A percentile compares a stretch with the other conserved stretches of the same genome.
Conservation (phyloP, 2,113 vertebrate species). For the Leptocoma aspasia region DNA sequence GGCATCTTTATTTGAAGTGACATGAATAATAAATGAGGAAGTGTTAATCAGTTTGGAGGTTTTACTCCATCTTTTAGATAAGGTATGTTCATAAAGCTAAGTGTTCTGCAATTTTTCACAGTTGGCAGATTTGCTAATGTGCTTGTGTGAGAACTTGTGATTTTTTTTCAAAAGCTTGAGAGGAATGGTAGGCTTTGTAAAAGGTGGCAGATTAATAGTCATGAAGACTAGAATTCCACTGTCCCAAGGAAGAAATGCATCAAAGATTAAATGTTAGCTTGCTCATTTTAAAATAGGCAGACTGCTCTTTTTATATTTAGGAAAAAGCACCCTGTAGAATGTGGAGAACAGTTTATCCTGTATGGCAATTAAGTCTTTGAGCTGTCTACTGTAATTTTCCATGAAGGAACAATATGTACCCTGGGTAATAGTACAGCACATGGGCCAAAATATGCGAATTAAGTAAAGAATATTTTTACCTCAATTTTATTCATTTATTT, state of each 20-base stretch:
- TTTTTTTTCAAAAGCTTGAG: slow-evolving; percentile 36
- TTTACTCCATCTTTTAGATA: slow-evolving; percentile 21
- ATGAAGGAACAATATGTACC: not conserved
- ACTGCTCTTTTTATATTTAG: not conserved
- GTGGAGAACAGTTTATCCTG: not conserved
- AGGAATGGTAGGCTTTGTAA: slow-evolving; percentile 25
- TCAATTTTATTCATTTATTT: not conserved
- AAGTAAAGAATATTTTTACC: not conserved
- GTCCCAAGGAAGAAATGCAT: slow-evolving; percentile 8
- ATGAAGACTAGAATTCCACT: slow-evolving; percentile 3
- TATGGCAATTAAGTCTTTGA: not conserved
- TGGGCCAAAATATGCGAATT: not conserved
- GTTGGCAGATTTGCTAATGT: slow-evolving; percentile 43
- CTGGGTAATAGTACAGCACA: not conserved
- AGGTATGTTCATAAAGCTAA: slow-evolving; percentile 35
- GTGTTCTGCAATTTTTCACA: slow-evolving; percentile 32
- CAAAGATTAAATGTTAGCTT: slow-evolving; percentile 5
- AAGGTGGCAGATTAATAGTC: slow-evolving; percentile 29
- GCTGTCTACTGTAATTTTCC: not conserved
- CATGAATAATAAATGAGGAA: slow-evolving; percentile 27
- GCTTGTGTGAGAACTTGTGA: slow-evolving; percentile 36
- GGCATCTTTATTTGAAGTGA: not conserved
- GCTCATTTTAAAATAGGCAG: not conserved
- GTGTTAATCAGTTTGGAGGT: slow-evolving; percentile 2
- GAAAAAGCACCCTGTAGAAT: not conserved